Base-by-base conservation (phyloP, 2,797 vertebrate genomes). In the Pelochelys cantorii region DNA sequence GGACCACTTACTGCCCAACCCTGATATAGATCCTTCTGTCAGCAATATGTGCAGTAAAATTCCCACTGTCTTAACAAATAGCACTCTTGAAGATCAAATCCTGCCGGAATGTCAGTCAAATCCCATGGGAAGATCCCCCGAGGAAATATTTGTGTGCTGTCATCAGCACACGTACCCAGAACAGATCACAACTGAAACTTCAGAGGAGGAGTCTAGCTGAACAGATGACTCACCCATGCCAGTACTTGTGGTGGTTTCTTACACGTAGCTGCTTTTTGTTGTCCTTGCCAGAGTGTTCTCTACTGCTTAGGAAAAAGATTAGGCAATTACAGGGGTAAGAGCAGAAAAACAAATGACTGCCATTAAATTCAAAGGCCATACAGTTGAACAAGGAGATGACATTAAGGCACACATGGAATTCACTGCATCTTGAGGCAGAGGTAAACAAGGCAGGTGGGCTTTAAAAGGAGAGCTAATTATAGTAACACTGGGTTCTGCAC, bases 91-190 rank as follows among this genome's bases (percentile, higher is more conserved):
- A 54, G 85, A 88, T 68, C 6, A 1, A 65, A 68, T 60, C 79
- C 93, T 90, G 29, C 94, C 96, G 95, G 96, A 94, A 91, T 18
- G 91, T 81, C 85, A 68, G 91, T n/a, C 14, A 87, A 93, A 95
- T 97, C 96, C 94, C 92, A 92, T 60, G 96, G 96, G 96, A 97
- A 96, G 95, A 93, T 95, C 71, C 96, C 97, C 95, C 2, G 79
- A 80, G 97, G 97, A 90, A 23, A 55, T 95, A 7, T 90, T 97
- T 86, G 37, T 65, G 0, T 4, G 89, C 86, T 95, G 89, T 97
- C 93, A 54, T 1, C 91, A 84, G 90, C 82, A 52, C 29, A 5
- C 23, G 68, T 20, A 78, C 89, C 14, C 60, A 91, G 96, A 97
- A 95, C 93, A 68, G 86, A 96, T 96, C 88, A 22, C 94, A 92